A percentile compares a stretch with the other conserved stretches of the same genome.
Evolutionary conservation across 1,140 invertebrate genomes (phyloP).

Genomic region (Mya arenaria): DNA sequence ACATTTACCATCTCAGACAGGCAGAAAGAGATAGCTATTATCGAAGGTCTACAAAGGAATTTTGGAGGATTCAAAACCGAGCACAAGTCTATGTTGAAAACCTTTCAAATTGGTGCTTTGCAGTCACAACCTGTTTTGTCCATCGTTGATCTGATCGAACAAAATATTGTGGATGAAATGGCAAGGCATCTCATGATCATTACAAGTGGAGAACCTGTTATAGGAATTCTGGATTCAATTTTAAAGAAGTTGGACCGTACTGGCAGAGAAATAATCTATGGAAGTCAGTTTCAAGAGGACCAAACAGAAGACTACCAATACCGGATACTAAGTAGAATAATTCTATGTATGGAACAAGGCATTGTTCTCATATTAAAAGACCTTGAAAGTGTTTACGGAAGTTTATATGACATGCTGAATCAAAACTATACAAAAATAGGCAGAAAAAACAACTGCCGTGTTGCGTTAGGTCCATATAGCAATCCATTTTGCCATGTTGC

Average conservation of each 20-base stretch:
- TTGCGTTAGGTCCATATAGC: slow-evolving; percentile 70
- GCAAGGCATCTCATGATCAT: slow-evolving; percentile 67
- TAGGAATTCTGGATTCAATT: slow-evolving; percentile 58
- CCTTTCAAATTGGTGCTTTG: neutral
- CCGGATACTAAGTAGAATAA: slow-evolving; percentile 72
- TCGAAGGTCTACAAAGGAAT: slow-evolving; percentile 61
- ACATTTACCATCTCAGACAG: neutral
- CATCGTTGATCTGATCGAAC: slow-evolving; percentile 59
- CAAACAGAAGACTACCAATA: slow-evolving; percentile 69
- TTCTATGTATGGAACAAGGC: slow-evolving; percentile 74
- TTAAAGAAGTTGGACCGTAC: slow-evolving; percentile 49
- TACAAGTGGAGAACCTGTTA: slow-evolving; percentile 62
- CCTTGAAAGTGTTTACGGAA: slow-evolving; percentile 72
- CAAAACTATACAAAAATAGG: slow-evolving; percentile 74
- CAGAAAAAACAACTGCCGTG: slow-evolving; percentile 68
- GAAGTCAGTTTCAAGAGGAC: slow-evolving; percentile 73
- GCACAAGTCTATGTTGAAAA: slow-evolving; percentile 33
- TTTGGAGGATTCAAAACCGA: slow-evolving; percentile 68
- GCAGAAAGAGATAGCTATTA: slow-evolving; percentile 27
- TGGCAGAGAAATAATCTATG: slow-evolving; percentile 63
- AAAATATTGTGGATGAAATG: slow-evolving; percentile 60
- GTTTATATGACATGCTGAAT: slow-evolving; percentile 75
- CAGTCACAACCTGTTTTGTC: neutral
- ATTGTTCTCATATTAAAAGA: slow-evolving; percentile 70
- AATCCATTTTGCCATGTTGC: slow-evolving; percentile 74